Evolutionary conservation across 2,113 vertebrate genomes (phyloP).

Genomic region (Microcebus griseorufus): DNA sequence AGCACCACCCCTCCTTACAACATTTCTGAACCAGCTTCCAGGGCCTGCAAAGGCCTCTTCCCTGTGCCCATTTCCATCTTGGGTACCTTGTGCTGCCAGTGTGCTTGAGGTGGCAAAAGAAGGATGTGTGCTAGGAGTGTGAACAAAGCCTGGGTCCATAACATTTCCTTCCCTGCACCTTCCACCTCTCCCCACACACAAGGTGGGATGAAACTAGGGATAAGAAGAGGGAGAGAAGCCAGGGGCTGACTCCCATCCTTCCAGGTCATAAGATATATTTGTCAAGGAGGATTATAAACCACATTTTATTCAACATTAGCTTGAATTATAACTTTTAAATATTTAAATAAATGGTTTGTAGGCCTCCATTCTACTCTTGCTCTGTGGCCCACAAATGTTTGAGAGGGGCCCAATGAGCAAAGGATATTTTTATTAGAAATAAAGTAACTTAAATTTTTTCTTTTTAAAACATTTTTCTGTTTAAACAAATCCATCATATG

Average conservation of each 20-base stretch:
- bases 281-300: not conserved
- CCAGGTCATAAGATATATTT: not conserved
- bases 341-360: not conserved
- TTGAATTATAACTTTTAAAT: not conserved
- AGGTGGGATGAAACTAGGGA: not conserved
- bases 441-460: not conserved
- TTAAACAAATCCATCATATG: not conserved
- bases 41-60: not conserved
- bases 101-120: not conserved
- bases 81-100: not conserved
- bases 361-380: not conserved
- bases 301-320: not conserved
- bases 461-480: not conserved
- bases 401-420: not conserved
- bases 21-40: not conserved
- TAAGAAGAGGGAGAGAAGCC: not conserved
- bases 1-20: not conserved
- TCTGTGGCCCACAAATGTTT: not conserved
- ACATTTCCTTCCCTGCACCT: not conserved
- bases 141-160: not conserved
- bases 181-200: not conserved
- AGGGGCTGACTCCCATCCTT: not conserved
- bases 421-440: not conserved
- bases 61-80: not conserved
- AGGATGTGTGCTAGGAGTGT: not conserved